Evolutionary conservation across 2,797 vertebrate genomes (phyloP).

Genomic region (Lateolabrax maculatus): DNA sequence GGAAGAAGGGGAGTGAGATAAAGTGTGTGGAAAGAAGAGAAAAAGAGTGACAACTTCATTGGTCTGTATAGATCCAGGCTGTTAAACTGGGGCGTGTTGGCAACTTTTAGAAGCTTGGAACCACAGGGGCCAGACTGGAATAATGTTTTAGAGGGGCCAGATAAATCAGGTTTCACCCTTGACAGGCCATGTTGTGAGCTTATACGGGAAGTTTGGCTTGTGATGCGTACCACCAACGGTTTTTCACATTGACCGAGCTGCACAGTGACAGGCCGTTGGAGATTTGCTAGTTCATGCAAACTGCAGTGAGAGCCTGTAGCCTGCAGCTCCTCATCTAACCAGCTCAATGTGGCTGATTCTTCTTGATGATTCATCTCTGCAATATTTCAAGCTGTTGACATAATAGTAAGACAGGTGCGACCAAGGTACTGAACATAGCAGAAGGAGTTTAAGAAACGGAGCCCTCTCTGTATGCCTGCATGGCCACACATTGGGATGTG

Average conservation of each 20-base stretch:
- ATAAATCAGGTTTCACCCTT: no score
- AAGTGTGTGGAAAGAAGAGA: background rate
- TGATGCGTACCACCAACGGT: background rate
- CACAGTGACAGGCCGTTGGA: background rate
- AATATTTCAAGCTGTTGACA: background rate
- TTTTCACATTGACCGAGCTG: background rate
- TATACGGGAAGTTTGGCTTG: background rate
- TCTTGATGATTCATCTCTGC: background rate
- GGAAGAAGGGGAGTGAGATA: background rate
- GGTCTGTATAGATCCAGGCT: background rate
- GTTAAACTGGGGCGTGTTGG: background rate
- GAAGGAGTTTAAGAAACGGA: background rate
- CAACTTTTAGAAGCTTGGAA: background rate
- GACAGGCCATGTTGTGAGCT: background rate
- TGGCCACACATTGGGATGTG: no score
- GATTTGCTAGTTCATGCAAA: background rate
- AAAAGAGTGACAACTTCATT: background rate
- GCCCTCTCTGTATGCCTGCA: background rate
- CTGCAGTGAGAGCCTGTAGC: background rate
- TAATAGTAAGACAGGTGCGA: background rate
- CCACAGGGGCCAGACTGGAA: background rate
- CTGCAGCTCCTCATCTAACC: background rate
- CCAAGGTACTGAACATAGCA: background rate
- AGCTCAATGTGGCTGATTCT: background rate
- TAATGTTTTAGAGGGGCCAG: no score